Percentiles rank a stretch among this genome's conserved stretches.
Conservation (phyloP, 2,113 vertebrate species). For the Entelurus aequoreus region DNA sequence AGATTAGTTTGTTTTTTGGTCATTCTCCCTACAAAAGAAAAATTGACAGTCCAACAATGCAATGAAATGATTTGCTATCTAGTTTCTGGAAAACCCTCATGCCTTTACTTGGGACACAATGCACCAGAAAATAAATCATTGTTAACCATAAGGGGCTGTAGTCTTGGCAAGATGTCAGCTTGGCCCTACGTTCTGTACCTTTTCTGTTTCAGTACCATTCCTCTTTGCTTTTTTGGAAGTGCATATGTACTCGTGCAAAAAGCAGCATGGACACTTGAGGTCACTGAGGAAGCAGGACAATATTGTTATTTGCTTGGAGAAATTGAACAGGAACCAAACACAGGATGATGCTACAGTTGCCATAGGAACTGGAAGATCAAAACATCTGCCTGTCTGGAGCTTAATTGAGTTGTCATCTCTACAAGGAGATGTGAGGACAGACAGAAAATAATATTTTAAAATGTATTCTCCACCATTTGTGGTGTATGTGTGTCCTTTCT, state of each 20-base stretch:
- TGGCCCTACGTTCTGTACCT: conserved; percentile 23
- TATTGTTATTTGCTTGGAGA: conserved; percentile 24
- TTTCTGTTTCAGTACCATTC: conserved; percentile 39
- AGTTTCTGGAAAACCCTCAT: conserved; percentile 12
- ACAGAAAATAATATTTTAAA: too few relatives aligned
- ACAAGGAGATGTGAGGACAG: too few relatives aligned
- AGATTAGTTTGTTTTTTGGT: conserved; percentile 59
- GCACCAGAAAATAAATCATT: conserved; percentile 2
- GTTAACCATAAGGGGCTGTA: not conserved
- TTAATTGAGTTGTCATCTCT: not conserved
- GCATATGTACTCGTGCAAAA: conserved; percentile 5
- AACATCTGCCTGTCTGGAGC: conserved; percentile 1
- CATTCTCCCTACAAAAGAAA: conserved; percentile 31
- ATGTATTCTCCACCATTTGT: too few relatives aligned
- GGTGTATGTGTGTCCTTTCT: too few relatives aligned
- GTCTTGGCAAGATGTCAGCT: conserved; percentile 28
- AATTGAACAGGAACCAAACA: conserved; percentile 16
- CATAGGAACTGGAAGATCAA: conserved; percentile 42
- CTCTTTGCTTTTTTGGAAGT: conserved; percentile 26
- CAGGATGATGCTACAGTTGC: conserved; percentile 31
- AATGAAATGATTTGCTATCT: conserved; percentile 16
- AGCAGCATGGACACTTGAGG: conserved; percentile 21
- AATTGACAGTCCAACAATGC: conserved; percentile 19
- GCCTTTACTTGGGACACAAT: conserved; percentile 1
- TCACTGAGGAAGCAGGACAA: conserved; percentile 14